Percentiles rank a stretch among this genome's conserved stretches.
Evolutionary conservation across 2,888 invertebrate species (phyloP).

Genomic region (Volucella bombylans): DNA sequence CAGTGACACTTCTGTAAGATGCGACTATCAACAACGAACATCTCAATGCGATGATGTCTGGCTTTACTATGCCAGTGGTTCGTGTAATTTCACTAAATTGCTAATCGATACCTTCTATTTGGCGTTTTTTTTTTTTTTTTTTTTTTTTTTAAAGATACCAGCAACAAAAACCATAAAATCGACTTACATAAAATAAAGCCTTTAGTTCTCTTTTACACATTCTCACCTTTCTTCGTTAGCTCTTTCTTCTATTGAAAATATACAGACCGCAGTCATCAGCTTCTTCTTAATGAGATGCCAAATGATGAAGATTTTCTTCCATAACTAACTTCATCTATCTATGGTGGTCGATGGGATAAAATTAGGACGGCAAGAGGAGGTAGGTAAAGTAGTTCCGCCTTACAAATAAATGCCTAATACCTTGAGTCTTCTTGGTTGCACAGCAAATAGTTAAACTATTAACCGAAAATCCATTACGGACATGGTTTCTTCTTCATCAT

Average conservation of each 20-base stretch:
- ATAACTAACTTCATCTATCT: slow-evolving; percentile 39
- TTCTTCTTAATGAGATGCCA: slow-evolving; percentile 33
- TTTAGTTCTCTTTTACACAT: slow-evolving; percentile 68
- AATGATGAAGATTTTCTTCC: slow-evolving; percentile 45
- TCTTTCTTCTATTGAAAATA: slow-evolving; percentile 25
- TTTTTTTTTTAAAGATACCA: slow-evolving; percentile 35
- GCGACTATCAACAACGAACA: slow-evolving; percentile 24
- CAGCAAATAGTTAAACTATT: slow-evolving; percentile 44
- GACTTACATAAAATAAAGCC: slow-evolving; percentile 64
- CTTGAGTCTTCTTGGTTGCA: slow-evolving; percentile 1
- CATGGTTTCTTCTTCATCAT: slow-evolving; percentile 51
- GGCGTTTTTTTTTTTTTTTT: slow-evolving; percentile 26
- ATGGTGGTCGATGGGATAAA: not conserved
- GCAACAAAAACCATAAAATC: slow-evolving; percentile 32
- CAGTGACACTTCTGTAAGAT: slow-evolving; percentile 10
- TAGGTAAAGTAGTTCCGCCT: slow-evolving; percentile 35
- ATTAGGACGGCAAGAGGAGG: slow-evolving; percentile 46
- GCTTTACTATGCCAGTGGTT: slow-evolving; percentile 40
- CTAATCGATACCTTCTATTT: slow-evolving; percentile 53
- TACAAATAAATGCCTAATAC: slow-evolving; percentile 53
- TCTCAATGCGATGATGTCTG: slow-evolving; percentile 60
- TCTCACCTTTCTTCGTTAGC: slow-evolving; percentile 51
- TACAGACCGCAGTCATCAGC: slow-evolving; percentile 17
- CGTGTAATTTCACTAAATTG: slow-evolving; percentile 49
- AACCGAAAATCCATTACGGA: slow-evolving; percentile 28